Evolutionary conservation across 2,888 invertebrate genomes (phyloP).

Genomic region (Aphrophora alni): DNA sequence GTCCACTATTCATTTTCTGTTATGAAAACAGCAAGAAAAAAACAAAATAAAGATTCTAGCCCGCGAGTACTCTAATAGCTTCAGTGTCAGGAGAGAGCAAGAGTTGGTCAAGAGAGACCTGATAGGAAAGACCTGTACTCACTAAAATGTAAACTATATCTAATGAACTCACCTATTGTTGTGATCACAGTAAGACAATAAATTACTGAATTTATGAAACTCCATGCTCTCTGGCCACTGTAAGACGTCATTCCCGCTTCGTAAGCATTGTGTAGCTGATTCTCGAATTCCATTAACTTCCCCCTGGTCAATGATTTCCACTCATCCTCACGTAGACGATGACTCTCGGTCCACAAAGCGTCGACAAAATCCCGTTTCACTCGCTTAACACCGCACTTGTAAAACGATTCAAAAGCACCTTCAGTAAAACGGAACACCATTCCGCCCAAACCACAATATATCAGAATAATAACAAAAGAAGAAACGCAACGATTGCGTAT

Average conservation of each 20-base stretch:
- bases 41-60: background rate
- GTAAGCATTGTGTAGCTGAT: conserved; percentile 81
- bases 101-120: too few relatives aligned
- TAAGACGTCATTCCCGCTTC: conserved; percentile 84
- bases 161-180: conserved; percentile 87
- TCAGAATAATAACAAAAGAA: conserved; percentile 70
- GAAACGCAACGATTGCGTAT: conserved; percentile 72
- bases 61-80: too few relatives aligned
- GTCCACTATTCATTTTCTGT: too few relatives aligned
- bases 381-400: conserved; percentile 86
- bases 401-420: conserved; percentile 83
- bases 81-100: too few relatives aligned
- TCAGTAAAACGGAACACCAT: conserved; percentile 82
- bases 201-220: conserved; percentile 84
- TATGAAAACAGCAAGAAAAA: too few relatives aligned
- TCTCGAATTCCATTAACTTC: conserved; percentile 83
- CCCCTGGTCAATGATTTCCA: conserved; percentile 87
- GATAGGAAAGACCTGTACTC: too few relatives aligned
- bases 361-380: conserved; percentile 88
- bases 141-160: too few relatives aligned
- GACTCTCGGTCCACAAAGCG: conserved; percentile 80
- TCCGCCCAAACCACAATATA: conserved; percentile 80
- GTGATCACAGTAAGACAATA: conserved; percentile 87
- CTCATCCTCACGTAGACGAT: conserved; percentile 83
- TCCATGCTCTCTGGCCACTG: conserved; percentile 86